Conservation (phyloP, 2,888 invertebrate species). For the Gonocerus acuteangulatus region DNA sequence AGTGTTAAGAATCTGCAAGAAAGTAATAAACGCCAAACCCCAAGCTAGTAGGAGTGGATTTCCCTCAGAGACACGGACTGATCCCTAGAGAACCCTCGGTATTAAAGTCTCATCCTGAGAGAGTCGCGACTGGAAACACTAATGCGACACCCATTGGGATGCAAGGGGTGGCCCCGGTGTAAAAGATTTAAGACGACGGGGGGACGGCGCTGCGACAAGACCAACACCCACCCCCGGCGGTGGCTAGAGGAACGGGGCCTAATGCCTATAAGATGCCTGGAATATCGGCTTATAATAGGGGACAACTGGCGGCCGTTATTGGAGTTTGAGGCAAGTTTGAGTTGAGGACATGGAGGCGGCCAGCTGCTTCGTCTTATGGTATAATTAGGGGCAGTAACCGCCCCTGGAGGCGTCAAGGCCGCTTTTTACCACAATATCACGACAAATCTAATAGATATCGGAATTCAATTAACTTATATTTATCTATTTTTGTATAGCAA, state of each 20-base stretch:
- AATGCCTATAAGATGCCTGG: constrained; percentile 23
- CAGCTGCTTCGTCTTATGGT: constrained; percentile 14
- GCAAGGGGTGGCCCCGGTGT: constrained; percentile 3
- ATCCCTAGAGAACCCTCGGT: neutral
- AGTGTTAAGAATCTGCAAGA: too few relatives aligned
- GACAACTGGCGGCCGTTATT: constrained; percentile 22
- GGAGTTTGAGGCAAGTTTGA: constrained; percentile 21
- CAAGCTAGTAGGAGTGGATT: too few relatives aligned
- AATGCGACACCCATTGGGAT: neutral
- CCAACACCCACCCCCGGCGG: neutral
- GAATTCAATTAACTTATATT: too few relatives aligned
- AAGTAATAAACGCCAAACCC: too few relatives aligned
- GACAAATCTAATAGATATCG: too few relatives aligned
- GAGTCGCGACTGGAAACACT: neutral
- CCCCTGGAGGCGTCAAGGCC: too few relatives aligned
- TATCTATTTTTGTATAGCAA: too few relatives aligned
- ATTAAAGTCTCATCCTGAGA: constrained; percentile 14
- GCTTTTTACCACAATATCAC: too few relatives aligned
- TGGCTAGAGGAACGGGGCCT: neutral
- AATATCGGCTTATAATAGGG: constrained; percentile 19
- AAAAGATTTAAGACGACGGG: constrained; percentile 16
- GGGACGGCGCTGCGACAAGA: neutral
- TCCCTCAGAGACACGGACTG: too few relatives aligned
- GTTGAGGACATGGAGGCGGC: neutral
- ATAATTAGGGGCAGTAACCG: too few relatives aligned